phyloP scores from a whole-genome alignment of 2,888 invertebrate species.

The Dasypolia templi region DNA sequence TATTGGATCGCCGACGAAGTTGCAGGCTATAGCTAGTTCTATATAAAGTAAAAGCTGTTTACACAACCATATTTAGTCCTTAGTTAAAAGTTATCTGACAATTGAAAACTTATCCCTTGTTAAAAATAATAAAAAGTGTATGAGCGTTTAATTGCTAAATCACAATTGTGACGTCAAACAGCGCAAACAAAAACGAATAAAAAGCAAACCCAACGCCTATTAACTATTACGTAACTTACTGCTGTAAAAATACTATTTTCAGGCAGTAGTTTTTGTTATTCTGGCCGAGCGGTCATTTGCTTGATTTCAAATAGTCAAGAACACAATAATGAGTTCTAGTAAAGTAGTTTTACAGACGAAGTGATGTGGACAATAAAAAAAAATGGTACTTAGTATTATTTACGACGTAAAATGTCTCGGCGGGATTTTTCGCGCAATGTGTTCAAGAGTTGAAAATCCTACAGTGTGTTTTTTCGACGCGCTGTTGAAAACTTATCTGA shows the following conservation, averaged over 20 bases:
- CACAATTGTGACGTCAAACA: background rate
- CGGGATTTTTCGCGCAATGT: too few species aligned
- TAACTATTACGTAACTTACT: background rate
- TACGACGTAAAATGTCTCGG: too few species aligned
- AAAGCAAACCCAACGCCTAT: background rate
- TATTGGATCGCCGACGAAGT: too few species aligned
- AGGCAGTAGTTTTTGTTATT: constrained; percentile 14
- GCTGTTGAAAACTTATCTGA: background rate
- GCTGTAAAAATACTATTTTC: constrained; percentile 4
- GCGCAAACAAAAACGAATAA: background rate
- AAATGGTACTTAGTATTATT: background rate
- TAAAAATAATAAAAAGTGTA: too few species aligned
- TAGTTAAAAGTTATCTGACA: too few species aligned
- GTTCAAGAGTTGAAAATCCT: too few species aligned
- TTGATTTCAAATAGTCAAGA: background rate
- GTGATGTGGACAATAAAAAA: background rate
- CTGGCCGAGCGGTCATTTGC: background rate
- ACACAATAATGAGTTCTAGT: background rate
- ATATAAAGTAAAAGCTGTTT: too few species aligned
- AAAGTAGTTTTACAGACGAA: background rate
- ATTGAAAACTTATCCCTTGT: too few species aligned
- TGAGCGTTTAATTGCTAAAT: background rate
- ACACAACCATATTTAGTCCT: too few species aligned
- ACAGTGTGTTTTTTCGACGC: too few species aligned
- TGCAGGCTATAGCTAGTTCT: too few species aligned